These are phyloP conservation scores for Parnassius mnemosyne DNA, from an alignment of 2,888 invertebrate species.

Conservation along the genomic window DNA sequence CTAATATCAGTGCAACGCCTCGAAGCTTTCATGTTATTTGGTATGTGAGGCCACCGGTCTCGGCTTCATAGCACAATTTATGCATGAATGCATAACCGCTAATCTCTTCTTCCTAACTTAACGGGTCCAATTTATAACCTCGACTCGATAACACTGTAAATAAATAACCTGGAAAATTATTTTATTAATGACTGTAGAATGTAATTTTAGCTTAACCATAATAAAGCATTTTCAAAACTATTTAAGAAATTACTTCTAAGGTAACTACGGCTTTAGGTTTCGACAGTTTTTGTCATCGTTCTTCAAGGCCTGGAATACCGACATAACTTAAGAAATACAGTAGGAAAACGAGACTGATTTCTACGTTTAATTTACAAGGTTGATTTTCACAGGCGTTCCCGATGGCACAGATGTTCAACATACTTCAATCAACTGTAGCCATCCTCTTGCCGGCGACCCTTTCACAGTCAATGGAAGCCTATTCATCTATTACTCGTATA, in stretches of 20 bases:
- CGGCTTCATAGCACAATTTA: constrained; percentile 29
- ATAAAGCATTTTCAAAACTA: background rate
- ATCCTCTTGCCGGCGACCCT: constrained; percentile 78
- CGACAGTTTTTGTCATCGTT: no score
- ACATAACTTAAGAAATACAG: no score
- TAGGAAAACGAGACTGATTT: no score
- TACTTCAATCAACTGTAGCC: constrained; percentile 83
- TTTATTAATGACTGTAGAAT: constrained; percentile 5
- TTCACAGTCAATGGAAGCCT: constrained; percentile 77
- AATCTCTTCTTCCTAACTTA: constrained; percentile 24
- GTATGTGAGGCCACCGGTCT: constrained; percentile 55
- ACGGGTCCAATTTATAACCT: constrained; percentile 50
- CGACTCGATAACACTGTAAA: constrained; percentile 40
- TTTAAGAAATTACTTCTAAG: no score
- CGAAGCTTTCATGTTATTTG: constrained; percentile 80
- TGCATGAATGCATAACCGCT: constrained; percentile 34
- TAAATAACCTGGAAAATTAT: constrained; percentile 25
- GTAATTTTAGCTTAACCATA: constrained; percentile 5
- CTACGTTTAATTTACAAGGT: constrained; percentile 10
- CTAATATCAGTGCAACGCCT: constrained; percentile 81
- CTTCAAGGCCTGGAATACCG: no score
- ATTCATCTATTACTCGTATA: constrained; percentile 80
- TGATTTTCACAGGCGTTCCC: constrained; percentile 83
- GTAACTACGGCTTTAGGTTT: no score
- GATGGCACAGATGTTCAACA: constrained; percentile 87